Evolutionary conservation across 2,797 vertebrate species (phyloP).

Genomic region (Microchirus variegatus): DNA sequence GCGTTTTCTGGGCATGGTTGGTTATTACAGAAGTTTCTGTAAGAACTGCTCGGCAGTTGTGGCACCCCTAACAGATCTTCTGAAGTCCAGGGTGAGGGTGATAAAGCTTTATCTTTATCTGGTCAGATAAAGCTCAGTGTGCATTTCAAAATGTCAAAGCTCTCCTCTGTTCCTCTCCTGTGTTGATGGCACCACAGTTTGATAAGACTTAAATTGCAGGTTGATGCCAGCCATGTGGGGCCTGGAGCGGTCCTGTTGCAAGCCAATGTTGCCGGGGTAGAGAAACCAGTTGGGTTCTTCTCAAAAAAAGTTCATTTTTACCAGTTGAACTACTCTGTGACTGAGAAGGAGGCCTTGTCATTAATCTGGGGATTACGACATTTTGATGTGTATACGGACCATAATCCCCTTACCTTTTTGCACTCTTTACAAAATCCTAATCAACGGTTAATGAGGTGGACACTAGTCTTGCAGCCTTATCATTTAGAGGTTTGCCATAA

Average conservation of each 20-base stretch:
- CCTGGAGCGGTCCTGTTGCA: too few relatives aligned
- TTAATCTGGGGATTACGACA: neutral
- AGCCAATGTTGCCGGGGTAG: neutral
- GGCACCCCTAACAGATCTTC: neutral
- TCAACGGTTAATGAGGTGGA: neutral
- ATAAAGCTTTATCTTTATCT: too few relatives aligned
- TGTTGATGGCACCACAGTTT: too few relatives aligned
- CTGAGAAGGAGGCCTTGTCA: too few relatives aligned
- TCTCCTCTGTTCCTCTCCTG: too few relatives aligned
- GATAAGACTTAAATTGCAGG: too few relatives aligned
- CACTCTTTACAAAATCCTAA: neutral
- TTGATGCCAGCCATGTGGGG: too few relatives aligned
- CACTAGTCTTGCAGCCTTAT: neutral
- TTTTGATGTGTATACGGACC: neutral
- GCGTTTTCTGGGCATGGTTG: neutral
- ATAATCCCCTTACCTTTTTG: neutral
- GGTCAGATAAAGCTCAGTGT: neutral
- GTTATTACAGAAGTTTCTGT: neutral
- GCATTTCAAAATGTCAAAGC: neutral
- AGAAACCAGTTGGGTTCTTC: neutral
- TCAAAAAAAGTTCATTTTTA: neutral
- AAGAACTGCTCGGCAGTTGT: neutral
- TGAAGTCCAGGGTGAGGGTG: neutral
- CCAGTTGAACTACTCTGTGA: neutral
- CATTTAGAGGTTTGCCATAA: too few relatives aligned